A percentile compares a stretch with the other conserved stretches of the same genome.
These are phyloP conservation scores for Drymodes brunneopygia DNA, from an alignment of 2,113 vertebrate genomes.

Conservation along the genomic window DNA sequence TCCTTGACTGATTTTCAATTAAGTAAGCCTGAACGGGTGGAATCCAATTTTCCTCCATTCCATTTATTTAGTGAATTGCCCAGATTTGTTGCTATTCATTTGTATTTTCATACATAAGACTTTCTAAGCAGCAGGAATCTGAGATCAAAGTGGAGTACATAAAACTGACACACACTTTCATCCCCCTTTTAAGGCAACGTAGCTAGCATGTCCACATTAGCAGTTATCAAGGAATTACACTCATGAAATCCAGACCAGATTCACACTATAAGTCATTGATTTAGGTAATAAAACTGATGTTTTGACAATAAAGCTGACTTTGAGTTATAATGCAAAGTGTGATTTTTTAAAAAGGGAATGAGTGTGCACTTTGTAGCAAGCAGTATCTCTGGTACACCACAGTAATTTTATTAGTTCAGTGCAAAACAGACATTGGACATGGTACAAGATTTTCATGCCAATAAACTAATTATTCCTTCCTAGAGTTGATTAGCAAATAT, in stretches of 20 bases:
- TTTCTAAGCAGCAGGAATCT: neutral
- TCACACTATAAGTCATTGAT: neutral
- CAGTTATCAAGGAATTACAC: neutral
- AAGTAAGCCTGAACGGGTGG: neutral
- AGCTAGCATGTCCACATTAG: neutral
- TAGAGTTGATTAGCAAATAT: neutral
- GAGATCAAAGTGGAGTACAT: neutral
- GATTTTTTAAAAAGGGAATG: neutral
- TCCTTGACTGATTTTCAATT: constrained; percentile 19
- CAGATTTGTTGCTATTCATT: neutral
- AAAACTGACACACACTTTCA: neutral
- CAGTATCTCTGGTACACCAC: neutral
- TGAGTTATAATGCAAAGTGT: neutral
- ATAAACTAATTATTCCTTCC: neutral
- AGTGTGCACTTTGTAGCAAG: neutral
- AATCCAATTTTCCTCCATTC: neutral
- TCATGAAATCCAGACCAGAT: neutral
- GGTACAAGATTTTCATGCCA: neutral
- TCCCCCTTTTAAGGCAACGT: neutral
- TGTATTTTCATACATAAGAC: neutral
- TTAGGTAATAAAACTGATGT: neutral
- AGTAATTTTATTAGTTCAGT: neutral
- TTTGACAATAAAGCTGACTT: neutral
- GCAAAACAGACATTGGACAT: neutral
- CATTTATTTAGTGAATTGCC: neutral